These are phyloP conservation scores for Athripsodes cinereus DNA, from an alignment of 2,888 invertebrate genomes.

Conservation along the genomic window DNA sequence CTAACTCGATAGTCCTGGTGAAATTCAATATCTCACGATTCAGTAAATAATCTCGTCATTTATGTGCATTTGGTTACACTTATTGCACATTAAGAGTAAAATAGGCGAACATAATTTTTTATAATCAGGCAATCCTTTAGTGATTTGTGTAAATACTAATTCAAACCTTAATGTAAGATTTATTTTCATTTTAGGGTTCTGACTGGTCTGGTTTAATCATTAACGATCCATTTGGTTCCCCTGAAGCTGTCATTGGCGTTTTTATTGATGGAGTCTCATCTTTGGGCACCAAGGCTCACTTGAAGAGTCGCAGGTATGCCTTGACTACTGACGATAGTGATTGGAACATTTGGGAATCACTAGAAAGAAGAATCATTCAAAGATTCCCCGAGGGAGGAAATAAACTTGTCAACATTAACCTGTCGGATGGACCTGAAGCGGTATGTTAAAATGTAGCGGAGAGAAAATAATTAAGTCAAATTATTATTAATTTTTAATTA, in stretches of 20 bases:
- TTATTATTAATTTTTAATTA: too few species aligned
- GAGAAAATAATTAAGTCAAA: too few species aligned
- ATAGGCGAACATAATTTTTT: too few species aligned
- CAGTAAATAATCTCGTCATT: too few species aligned
- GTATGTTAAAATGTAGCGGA: too few species aligned
- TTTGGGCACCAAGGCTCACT: constrained; percentile 41
- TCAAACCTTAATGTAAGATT: not conserved
- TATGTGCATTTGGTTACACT: too few species aligned
- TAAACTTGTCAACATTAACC: constrained; percentile 57
- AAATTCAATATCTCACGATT: too few species aligned
- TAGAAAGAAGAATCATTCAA: constrained; percentile 54
- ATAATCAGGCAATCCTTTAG: too few species aligned
- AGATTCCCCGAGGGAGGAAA: constrained; percentile 55
- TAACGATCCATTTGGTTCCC: constrained; percentile 63
- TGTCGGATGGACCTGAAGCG: constrained; percentile 57
- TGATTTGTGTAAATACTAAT: too few species aligned
- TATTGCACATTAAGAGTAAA: too few species aligned
- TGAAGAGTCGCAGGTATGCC: constrained; percentile 51
- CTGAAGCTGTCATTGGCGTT: constrained; percentile 65
- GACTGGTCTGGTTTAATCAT: constrained; percentile 66
- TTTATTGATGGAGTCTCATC: constrained; percentile 62
- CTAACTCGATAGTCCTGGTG: too few species aligned
- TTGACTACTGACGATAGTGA: constrained; percentile 58
- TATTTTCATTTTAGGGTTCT: constrained; percentile 42
- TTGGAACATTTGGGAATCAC: constrained; percentile 52